Percentiles rank a stretch among this genome's conserved stretches.
phyloP scores from a whole-genome alignment of 2,113 vertebrate species.

The Lota lota region DNA sequence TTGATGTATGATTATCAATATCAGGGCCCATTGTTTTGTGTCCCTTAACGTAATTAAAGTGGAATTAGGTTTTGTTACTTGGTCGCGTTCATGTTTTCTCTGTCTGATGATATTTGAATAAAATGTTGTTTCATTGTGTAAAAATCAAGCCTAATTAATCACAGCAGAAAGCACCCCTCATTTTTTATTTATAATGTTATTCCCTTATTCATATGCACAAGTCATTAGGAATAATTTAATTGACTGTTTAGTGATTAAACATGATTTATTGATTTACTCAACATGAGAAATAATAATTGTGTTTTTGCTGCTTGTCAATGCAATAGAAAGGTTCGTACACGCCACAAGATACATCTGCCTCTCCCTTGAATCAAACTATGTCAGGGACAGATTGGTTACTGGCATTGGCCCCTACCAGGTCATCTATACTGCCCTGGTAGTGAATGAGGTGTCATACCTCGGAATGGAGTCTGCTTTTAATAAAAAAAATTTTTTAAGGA shows the following conservation, averaged over 20 bases:
- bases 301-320: not conserved
- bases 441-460: not conserved
- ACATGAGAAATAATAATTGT: constrained; percentile 5
- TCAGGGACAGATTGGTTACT: too few relatives aligned
- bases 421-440: too few relatives aligned
- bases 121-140: constrained; percentile 26
- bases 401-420: too few relatives aligned
- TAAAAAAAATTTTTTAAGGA: too few relatives aligned
- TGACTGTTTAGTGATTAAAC: constrained; percentile 42
- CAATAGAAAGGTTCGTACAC: not conserved
- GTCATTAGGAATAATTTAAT: constrained; percentile 15
- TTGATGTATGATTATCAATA: too few relatives aligned
- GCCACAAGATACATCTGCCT: too few relatives aligned
- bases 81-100: constrained; percentile 24
- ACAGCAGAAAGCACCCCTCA: constrained; percentile 15
- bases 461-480: too few relatives aligned
- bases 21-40: too few relatives aligned
- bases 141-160: constrained; percentile 45
- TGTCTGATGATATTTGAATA: constrained; percentile 22
- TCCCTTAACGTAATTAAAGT: constrained; percentile 16
- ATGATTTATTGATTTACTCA: constrained; percentile 48
- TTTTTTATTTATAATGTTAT: constrained; percentile 47
- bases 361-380: too few relatives aligned
- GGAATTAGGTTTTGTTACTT: constrained; percentile 1
- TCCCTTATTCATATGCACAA: constrained; percentile 27